Percentiles rank a stretch among this genome's conserved stretches.
Conservation (phyloP, 2,888 invertebrate species). For the Linnaemya vulpina region DNA sequence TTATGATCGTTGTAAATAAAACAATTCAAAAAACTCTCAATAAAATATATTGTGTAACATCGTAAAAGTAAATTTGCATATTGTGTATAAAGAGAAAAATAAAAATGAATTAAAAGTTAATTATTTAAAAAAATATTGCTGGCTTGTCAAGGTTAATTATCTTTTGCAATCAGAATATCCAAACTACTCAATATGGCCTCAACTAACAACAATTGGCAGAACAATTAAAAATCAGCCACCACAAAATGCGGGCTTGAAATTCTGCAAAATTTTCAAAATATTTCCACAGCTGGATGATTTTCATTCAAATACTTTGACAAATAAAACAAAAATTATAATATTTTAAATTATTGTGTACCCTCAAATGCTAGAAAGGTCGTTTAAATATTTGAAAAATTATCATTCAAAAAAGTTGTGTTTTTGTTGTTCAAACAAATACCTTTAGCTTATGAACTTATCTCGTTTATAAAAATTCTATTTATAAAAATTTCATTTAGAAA, state of each 20-base stretch:
- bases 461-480: not conserved
- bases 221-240: constrained; percentile 21
- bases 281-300: constrained; percentile 54
- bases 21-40: not conserved
- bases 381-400: constrained; percentile 5
- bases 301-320: not conserved
- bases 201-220: constrained; percentile 3
- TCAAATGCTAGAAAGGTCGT: constrained; percentile 25
- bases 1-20: not conserved
- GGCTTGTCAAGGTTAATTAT: constrained; percentile 65
- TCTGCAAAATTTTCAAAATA: constrained; percentile 52
- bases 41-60: constrained; percentile 11
- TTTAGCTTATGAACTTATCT: not conserved
- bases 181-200: constrained; percentile 4
- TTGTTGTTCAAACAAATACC: constrained; percentile 2
- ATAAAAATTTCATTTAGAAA: not conserved
- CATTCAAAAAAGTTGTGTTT: not conserved
- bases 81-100: constrained; percentile 13
- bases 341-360: not conserved
- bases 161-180: constrained; percentile 50
- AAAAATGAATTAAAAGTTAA: constrained; percentile 30
- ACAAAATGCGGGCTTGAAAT: constrained; percentile 28
- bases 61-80: constrained; percentile 37
- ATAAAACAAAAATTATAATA: not conserved
- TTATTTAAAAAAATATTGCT: constrained; percentile 42